Conservation (phyloP, 2,888 invertebrate species). For the Trachelus stipa region DNA sequence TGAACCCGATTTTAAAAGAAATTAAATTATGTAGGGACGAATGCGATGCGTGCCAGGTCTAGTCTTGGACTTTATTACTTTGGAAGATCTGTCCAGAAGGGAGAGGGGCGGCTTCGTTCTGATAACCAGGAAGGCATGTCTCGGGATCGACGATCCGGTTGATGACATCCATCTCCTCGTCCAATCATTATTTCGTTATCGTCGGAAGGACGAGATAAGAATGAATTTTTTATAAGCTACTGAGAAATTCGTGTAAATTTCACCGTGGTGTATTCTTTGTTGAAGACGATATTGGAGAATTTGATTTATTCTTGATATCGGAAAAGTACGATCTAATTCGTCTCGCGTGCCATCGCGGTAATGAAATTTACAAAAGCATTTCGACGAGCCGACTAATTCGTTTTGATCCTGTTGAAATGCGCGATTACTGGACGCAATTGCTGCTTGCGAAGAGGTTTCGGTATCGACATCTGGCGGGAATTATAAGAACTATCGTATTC, state of each 20-base stretch:
- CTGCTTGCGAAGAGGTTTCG: not conserved
- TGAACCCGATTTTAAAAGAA: constrained; percentile 49
- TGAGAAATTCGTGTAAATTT: not conserved
- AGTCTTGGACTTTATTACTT: constrained; percentile 1
- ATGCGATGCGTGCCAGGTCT: constrained; percentile 36
- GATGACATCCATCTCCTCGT: too few relatives aligned
- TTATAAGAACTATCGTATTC: not conserved
- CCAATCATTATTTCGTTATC: not conserved
- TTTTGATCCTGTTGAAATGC: not conserved
- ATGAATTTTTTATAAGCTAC: not conserved
- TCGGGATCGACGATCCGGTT: too few relatives aligned
- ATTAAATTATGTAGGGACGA: constrained; percentile 54
- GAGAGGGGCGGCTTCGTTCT: not conserved
- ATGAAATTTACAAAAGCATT: not conserved
- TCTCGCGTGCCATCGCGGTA: not conserved
- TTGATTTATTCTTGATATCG: not conserved
- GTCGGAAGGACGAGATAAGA: not conserved
- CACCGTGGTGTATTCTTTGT: not conserved
- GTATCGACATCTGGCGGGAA: not conserved
- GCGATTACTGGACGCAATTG: not conserved
- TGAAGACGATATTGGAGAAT: too few relatives aligned
- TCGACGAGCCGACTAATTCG: not conserved
- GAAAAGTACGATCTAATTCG: not conserved
- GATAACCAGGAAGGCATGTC: not conserved
- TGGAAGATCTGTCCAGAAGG: not conserved